Conservation (phyloP, 2,113 vertebrate species). For the Crotophaga sulcirostris region DNA sequence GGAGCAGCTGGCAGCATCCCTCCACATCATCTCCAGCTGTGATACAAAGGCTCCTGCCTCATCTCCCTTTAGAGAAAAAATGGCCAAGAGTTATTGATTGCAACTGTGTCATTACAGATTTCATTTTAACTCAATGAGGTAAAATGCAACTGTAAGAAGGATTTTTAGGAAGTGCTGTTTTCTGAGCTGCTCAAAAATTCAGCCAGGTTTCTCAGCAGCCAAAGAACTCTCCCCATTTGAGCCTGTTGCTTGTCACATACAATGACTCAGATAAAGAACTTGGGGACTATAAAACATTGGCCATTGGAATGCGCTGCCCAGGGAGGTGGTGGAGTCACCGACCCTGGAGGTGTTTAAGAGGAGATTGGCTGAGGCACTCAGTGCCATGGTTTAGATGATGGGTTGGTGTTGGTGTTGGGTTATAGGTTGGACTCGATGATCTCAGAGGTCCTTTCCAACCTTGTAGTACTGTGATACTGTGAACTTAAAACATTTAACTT, state of each 20-base stretch:
- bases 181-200: neutral
- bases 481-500: neutral
- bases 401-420: no score
- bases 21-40: neutral
- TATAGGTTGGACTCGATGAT: no score
- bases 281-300: neutral
- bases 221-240: neutral
- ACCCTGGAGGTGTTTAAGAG: no score
- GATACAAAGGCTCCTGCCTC: neutral
- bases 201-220: neutral
- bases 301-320: no score
- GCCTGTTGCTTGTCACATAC: fast-evolving
- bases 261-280: neutral
- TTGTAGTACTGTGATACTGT: no score
- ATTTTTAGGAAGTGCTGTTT: neutral
- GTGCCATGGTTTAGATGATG: no score
- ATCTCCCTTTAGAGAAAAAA: neutral
- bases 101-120: neutral
- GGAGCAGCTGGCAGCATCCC: conserved; percentile 6
- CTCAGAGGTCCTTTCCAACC: no score
- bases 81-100: conserved; percentile 14
- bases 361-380: no score
- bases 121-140: neutral
- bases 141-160: neutral
- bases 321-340: no score